phyloP scores from a whole-genome alignment of 53 echinoderm and acorn worm species.

The Echinometra lucunter region DNA sequence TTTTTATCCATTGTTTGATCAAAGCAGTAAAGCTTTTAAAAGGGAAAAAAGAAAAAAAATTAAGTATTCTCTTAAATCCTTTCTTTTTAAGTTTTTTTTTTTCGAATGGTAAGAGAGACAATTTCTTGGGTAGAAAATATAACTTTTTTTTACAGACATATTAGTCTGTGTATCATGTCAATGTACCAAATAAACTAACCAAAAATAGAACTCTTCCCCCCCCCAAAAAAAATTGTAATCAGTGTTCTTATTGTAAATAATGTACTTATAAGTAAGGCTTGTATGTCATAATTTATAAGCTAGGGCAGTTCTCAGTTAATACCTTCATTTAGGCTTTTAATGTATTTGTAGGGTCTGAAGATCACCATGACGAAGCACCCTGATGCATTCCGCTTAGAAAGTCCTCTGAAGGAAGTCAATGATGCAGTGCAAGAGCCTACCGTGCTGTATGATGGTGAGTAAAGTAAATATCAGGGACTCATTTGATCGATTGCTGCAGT shows the following conservation, averaged over 20 bases:
- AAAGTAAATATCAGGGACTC: neutral
- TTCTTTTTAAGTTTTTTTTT: neutral
- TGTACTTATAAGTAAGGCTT: no score
- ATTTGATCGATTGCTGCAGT: neutral
- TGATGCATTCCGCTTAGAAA: conserved; percentile 78
- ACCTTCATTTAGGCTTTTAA: neutral
- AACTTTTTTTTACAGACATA: neutral
- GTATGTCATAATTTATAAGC: no score
- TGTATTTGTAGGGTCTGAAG: conserved; percentile 76
- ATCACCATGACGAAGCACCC: conserved; percentile 98
- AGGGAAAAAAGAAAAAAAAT: neutral
- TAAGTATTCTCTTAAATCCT: no score
- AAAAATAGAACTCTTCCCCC: no score
- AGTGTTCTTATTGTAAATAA: no score
- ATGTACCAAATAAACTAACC: no score
- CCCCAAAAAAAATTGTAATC: no score
- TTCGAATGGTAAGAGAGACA: no score
- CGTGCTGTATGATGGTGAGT: conserved; percentile 89
- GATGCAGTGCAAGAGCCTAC: conserved; percentile 63
- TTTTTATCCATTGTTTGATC: neutral
- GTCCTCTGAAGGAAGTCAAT: conserved; percentile 90
- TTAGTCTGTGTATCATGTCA: neutral
- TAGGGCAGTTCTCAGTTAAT: no score
- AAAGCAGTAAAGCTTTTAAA: no score
- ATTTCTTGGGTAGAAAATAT: neutral